Evolutionary conservation across 2,888 invertebrate genomes (phyloP), one percentile per base, ranked within the genome.

Genomic region (Drosophila diplacantha): DNA sequence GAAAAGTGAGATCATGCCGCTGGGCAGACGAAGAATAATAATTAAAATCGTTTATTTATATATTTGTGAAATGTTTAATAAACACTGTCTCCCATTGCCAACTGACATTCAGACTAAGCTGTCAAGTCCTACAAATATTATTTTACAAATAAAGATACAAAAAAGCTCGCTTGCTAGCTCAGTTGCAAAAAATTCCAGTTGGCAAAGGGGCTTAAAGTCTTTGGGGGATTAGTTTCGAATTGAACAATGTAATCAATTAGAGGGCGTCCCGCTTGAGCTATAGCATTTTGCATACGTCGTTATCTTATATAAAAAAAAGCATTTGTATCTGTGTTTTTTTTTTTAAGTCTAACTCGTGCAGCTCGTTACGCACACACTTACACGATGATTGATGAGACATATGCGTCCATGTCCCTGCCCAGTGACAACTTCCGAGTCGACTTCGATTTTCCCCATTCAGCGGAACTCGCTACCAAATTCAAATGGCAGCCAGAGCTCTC

Each of bases 11-110:
- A 79, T 79, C 81, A 79, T 74, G 29, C 44, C 78, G 22, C 49
- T 35, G 58, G 24, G 34, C 62, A 51, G 61, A 37, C 57, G 61
- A 76, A 78, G 72, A 81, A 81, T 72, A 79, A 79, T 81, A 79
- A 79, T 79, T 78, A 81, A 79, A 75, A 75, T 78, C 71, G 74
- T 67, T 81, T 81, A 69, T 67, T 71, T 76, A 75, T 79, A 72
- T 73, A 47, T 74, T 69, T 52, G 22, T 50, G 24, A 59, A 59
- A 55, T 60, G 60, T 60, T 57, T 56, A 57, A 58, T 58, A 61
- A 49, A 61, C 62, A 50, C 44, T 44, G 49, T 44, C 44, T 26
- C 41, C 31, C 49, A 50, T 24, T 41, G 59, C 55, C 55, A 44
- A 41, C 37, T 11, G 59, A 37, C 24, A 37, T 24, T 29, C 38